Base-by-base conservation (phyloP, 2,888 invertebrate genomes). In the Cataglyphis altisquamis region DNA sequence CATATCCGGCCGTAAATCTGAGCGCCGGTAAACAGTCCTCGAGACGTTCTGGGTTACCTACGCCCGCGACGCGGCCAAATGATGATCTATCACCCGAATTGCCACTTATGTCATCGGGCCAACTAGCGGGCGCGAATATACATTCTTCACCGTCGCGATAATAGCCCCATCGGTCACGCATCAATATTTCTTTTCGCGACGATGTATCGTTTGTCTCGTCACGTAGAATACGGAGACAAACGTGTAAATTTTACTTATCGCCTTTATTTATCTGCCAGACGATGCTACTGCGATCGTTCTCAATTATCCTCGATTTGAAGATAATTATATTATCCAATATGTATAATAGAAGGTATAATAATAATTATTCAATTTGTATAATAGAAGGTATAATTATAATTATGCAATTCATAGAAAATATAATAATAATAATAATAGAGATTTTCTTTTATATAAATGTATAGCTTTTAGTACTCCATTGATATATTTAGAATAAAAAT, bases 21-120 rank as follows among this genome's bases (percentile, higher is more conserved):
- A n/a, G 12, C 55, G 25, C 81, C 41, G 52, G 88, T 89, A 89
- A 90, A 89, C 90, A 90, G 82, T 81, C 12, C 74, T 72, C 48
- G 82, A 68, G 80, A 88, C 81, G 67, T 21, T 25, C 18, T 75
- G 73, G 78, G 83, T 84, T 45, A 41, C 36, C 18, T 25, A n/a
- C 55, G 39, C 29, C 64, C 83, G 57, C 55, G 36, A 36, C 36
- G 36, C 72, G 81, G 45, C 12, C n/a, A 78, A 87, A 84, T 75
- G 84, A 85, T 85, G 90, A 91, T 92, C 88, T 89, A 91, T 92
- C 92, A 92, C 86, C 81, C 64, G 88, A 92, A 92, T 92, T 90
- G 89, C 89, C 89, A 89, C 89, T 90, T 88, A 87, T 87, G 89
- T 90, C 91, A 88, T 88, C 89, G 85, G 75, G 57, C 73, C 82